Evolutionary conservation across 2,888 invertebrate genomes (phyloP).

Genomic region (Eudasyphora cyanicolor): DNA sequence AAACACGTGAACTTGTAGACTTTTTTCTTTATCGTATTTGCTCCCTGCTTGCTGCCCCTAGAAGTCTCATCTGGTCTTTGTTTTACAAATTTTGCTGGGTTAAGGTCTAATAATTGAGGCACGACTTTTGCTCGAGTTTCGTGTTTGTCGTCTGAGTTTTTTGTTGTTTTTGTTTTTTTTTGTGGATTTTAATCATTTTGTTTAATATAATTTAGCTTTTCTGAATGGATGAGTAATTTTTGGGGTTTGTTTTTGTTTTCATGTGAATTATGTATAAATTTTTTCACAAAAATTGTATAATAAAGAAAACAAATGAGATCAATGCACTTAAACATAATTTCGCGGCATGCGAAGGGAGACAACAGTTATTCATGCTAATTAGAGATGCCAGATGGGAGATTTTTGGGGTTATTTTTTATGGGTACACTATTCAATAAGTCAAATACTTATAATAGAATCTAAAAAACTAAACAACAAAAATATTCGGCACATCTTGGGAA

Average conservation of each 20-base stretch:
- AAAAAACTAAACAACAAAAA: too few relatives aligned
- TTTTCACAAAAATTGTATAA: not conserved
- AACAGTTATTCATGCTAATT: not conserved
- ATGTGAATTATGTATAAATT: constrained; percentile 23
- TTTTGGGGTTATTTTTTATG: too few relatives aligned
- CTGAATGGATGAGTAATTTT: constrained; percentile 3
- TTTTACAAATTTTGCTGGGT: constrained; percentile 1
- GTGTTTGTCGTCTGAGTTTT: not conserved
- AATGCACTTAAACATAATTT: constrained; percentile 11
- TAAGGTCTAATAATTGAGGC: constrained; percentile 47
- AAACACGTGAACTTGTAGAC: not conserved
- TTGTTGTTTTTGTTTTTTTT: not conserved
- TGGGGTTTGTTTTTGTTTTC: not conserved
- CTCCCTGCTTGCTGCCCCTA: not conserved
- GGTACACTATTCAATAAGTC: too few relatives aligned
- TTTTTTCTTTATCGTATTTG: too few relatives aligned
- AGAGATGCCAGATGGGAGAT: constrained; percentile 3
- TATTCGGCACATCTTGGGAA: too few relatives aligned
- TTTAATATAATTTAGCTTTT: constrained; percentile 30
- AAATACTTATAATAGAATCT: too few relatives aligned
- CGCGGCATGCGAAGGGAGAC: not conserved
- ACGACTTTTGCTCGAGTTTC: constrained; percentile 57
- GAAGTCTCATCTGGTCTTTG: not conserved
- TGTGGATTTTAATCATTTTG: constrained; percentile 34
- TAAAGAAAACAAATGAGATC: constrained; percentile 22